Evolutionary conservation across 2,888 invertebrate genomes (phyloP).

Genomic region (Mesorhabditis spiculigera): DNA sequence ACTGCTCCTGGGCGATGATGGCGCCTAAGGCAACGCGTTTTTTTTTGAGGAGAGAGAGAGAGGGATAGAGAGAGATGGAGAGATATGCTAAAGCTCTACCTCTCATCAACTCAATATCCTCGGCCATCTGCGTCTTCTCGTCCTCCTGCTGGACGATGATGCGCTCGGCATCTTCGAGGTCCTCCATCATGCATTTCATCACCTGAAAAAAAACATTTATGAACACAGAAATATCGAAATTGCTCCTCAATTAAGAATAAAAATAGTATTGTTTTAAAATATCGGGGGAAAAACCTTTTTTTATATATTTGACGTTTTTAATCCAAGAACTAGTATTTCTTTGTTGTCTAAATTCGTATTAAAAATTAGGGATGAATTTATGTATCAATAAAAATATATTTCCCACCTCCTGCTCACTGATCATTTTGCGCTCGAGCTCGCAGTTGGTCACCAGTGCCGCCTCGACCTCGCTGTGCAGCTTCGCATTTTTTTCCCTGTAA

Average conservation of each 20-base stretch:
- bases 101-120: slow-evolving; percentile 49
- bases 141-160: slow-evolving; percentile 35
- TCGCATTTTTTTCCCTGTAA: slow-evolving; percentile 30
- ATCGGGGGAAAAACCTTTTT: no score
- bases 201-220: slow-evolving; percentile 7
- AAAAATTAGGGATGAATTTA: no score
- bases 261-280: not conserved
- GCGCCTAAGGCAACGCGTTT: no score
- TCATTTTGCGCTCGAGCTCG: slow-evolving; percentile 25
- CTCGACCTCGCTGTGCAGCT: slow-evolving; percentile 37
- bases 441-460: slow-evolving; percentile 24
- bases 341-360: no score
- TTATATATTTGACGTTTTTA: no score
- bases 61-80: not conserved
- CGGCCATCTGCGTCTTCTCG: slow-evolving; percentile 41
- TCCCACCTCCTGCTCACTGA: not conserved
- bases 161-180: slow-evolving; percentile 32
- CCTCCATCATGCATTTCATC: slow-evolving; percentile 28
- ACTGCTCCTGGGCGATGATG: slow-evolving; percentile 46
- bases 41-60: no score
- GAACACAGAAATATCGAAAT: not conserved
- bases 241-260: not conserved
- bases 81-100: slow-evolving; percentile 18
- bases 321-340: no score
- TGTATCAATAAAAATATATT: no score